Percentiles rank a stretch among this genome's conserved stretches.
phyloP scores from a whole-genome alignment of 2,797 vertebrate genomes.

The Sebastes elongatus region DNA sequence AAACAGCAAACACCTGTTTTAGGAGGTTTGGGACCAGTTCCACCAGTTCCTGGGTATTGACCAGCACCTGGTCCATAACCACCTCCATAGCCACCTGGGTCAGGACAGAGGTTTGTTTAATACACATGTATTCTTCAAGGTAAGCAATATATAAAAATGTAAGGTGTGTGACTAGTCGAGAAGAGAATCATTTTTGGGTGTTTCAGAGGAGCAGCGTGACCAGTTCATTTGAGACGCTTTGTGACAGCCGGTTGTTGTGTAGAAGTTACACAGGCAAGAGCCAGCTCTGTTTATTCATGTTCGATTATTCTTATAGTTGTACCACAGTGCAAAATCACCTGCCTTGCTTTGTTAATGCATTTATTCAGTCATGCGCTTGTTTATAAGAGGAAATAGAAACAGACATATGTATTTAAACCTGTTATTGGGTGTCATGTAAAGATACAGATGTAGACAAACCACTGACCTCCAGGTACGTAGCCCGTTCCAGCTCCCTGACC shows the following conservation, averaged over 20 bases:
- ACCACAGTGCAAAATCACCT: background rate
- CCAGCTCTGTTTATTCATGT: background rate
- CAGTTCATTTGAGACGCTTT: background rate
- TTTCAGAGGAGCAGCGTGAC: background rate
- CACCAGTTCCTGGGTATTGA: conserved; percentile 56
- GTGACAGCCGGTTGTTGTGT: background rate
- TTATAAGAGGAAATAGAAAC: background rate
- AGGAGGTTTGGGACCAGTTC: conserved; percentile 71
- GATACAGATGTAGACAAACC: background rate
- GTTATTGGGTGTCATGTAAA: background rate
- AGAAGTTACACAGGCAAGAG: background rate
- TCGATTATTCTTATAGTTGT: background rate
- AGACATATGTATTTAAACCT: background rate
- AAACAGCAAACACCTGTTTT: conserved; percentile 71
- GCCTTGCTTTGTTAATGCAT: background rate
- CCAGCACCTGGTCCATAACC: conserved; percentile 61
- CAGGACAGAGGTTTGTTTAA: conserved; percentile 23
- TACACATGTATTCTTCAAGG: background rate
- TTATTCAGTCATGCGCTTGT: background rate
- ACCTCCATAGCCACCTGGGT: conserved; percentile 60
- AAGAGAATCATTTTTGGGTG: background rate
- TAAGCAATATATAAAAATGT: background rate
- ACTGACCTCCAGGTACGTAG: conserved; percentile 55
- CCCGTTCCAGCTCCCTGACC: conserved; percentile 54
- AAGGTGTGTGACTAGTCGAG: background rate